Base-by-base conservation (phyloP, 2,113 vertebrate species). In the Apodemus speciosus region DNA sequence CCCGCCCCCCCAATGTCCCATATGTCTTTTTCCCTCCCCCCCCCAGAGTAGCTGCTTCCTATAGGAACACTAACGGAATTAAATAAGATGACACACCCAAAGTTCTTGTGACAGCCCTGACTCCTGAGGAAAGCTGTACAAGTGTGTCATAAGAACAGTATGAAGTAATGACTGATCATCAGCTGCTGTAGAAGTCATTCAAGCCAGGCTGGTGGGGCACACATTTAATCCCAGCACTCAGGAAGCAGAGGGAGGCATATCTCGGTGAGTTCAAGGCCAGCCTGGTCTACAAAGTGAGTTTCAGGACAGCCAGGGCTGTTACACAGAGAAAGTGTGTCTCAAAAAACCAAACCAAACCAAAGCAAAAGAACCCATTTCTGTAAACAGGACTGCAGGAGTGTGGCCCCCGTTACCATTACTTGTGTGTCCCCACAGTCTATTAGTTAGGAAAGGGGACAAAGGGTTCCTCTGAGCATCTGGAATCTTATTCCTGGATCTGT, bases 381-480 rank as follows among this genome's bases (percentile, higher is more conserved):
- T 58, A 60, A 81, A 56, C 23, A 30, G 15, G n/a, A 62, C 9
- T 18, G 60, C 38, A 46, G 81, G 51, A 32, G n/a, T 46, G 72
- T 60, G 25, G 53, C 35, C 30, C 9, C n/a, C 16, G 15, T 15
- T 62, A 7, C 32, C 3, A 21, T 15, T 83, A 30, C 43, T 83
- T 62, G 6, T 46, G 6, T 62, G 80, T 83, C 9, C 40, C n/a
- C 8, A 14, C 21, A 6, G 6, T 86, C 16, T 79, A 53, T 40
- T 9, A 60, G 60, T 27, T 9, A 30, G 69, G 60, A 43, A 35
- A 86, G 32, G 46, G 13, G 73, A 90, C 95, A 95, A 97, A 97
- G 94, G 91, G 64, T 95, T 84, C 58, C 62, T 92, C 85, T 23
- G 86, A 84, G 85, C 6, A 75, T 9, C 72, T 85, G 60, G 60